A percentile compares a stretch with the other conserved stretches of the same genome.
Evolutionary conservation across 2,888 invertebrate genomes (phyloP).

Genomic region (Pachydiplax longipennis): DNA sequence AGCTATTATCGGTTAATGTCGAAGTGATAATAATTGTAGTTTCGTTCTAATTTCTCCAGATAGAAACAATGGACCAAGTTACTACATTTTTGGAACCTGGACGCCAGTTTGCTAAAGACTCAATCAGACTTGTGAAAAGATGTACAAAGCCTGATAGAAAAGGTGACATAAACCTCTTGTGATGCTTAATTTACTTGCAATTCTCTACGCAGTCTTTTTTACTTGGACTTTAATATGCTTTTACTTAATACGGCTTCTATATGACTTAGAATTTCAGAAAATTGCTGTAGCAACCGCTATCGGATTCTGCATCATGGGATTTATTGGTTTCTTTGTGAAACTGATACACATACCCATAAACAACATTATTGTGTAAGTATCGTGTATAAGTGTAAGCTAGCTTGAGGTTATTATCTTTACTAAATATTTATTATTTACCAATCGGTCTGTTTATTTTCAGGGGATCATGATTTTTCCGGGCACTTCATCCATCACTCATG

Average conservation of each 20-base stretch:
- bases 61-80: slow-evolving; percentile 90
- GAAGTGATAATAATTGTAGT: background rate
- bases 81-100: slow-evolving; percentile 93
- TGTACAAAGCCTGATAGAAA: slow-evolving; percentile 99
- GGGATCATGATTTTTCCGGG: no score
- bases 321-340: slow-evolving; percentile 99
- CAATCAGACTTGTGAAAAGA: slow-evolving; percentile 95
- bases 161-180: slow-evolving; percentile 67
- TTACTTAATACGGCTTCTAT: background rate
- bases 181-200: background rate
- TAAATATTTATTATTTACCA: no score
- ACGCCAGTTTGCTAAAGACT: slow-evolving; percentile 97
- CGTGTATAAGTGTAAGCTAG: slow-evolving; percentile 53
- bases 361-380: slow-evolving; percentile 91
- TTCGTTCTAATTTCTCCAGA: background rate
- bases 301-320: slow-evolving; percentile 99
- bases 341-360: slow-evolving; percentile 99
- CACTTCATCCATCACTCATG: no score
- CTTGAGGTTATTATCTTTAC: no score
- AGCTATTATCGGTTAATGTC: no score
- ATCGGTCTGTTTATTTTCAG: no score
- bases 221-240: background rate
- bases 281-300: slow-evolving; percentile 99
- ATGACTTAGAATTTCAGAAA: slow-evolving; percentile 92
- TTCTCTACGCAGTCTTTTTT: background rate